These are phyloP conservation scores for Agriotes lineatus DNA, from an alignment of 2,888 invertebrate species.

Conservation along the genomic window DNA sequence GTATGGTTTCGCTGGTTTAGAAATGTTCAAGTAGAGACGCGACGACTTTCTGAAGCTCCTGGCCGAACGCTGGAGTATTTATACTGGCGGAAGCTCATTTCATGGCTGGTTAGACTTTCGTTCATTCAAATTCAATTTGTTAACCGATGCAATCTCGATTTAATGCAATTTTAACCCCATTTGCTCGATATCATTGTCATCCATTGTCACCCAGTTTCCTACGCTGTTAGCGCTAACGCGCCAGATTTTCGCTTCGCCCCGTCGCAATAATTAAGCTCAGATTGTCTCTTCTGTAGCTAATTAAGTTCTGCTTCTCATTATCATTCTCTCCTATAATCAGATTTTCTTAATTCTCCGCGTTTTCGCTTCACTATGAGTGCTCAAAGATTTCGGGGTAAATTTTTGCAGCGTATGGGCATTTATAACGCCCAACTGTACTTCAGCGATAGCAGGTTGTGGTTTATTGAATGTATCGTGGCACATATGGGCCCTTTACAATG, in stretches of 20 bases:
- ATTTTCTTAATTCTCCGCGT: no score
- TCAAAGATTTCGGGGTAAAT: background rate
- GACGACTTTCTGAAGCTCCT: constrained; percentile 47
- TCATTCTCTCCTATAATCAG: no score
- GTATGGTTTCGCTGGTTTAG: constrained; percentile 54
- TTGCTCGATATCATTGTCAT: constrained; percentile 25
- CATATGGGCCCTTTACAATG: no score
- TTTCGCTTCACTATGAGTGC: no score
- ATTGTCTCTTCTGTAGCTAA: no score
- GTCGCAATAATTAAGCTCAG: background rate
- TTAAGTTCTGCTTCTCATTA: no score
- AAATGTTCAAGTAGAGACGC: constrained; percentile 42
- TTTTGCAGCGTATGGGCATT: constrained; percentile 15
- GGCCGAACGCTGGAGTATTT: constrained; percentile 34
- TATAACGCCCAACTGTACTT: constrained; percentile 22
- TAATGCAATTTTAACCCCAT: constrained; percentile 47
- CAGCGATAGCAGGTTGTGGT: constrained; percentile 30
- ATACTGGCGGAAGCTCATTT: constrained; percentile 45
- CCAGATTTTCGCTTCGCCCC: background rate
- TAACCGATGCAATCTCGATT: constrained; percentile 43
- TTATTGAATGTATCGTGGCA: constrained; percentile 24
- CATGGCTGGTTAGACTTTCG: constrained; percentile 47
- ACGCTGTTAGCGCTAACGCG: constrained; percentile 31
- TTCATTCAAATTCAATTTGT: constrained; percentile 50
- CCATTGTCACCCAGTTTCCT: constrained; percentile 25